Evolutionary conservation across 2,113 vertebrate genomes (phyloP), one percentile per base, ranked within the genome.

Genomic region (Tupaia chinensis): DNA sequence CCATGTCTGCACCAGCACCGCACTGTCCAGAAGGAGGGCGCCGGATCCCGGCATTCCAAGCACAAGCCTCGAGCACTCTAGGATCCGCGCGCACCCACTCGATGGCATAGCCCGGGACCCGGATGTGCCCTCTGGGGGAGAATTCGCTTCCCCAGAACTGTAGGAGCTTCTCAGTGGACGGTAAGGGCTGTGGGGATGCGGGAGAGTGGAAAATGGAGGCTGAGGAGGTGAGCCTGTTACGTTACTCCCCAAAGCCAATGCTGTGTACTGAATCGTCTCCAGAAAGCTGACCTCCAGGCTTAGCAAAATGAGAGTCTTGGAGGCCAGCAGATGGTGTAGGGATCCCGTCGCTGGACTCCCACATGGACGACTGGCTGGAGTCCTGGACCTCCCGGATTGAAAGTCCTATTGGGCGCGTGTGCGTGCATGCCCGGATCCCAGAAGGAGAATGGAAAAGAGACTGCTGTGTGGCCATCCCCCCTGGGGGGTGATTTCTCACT

Each of bases 11-110:
- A 76, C 19, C 13, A 16, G 4, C 23, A 65, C 23, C 23, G 60
- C 72, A 44, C 20, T 72, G 74, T 5, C 9, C 17, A 13, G 80
- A 66, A 1, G 14, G 34, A 76, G 73, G n/a, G 14, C n/a, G 9
- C 58, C 29, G 70, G 72, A 29, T 81, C 29, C 22, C 34, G 12
- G 54, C n/a, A 61, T 73, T 74, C 80, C 54, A 53, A 32, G 56
- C 0, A 0, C 25, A 54, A 66, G 0, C 3, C 61, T 23, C 0
- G 14, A 20, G 23, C 60, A 72, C n/a, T 25, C 13, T 6, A 14
- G 23, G 22, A 53, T n/a, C 14, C 53, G 6, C 1, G 19, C 4
- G 17, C 83, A 81, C 22, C 0, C 19, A 19, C 5, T 69, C 25
- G 0, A 1, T 1, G 15, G 17, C 19, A 9, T 17, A 70, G 56